Conservation (phyloP, 2,888 invertebrate species). For the Caenorhabditis wallacei region DNA sequence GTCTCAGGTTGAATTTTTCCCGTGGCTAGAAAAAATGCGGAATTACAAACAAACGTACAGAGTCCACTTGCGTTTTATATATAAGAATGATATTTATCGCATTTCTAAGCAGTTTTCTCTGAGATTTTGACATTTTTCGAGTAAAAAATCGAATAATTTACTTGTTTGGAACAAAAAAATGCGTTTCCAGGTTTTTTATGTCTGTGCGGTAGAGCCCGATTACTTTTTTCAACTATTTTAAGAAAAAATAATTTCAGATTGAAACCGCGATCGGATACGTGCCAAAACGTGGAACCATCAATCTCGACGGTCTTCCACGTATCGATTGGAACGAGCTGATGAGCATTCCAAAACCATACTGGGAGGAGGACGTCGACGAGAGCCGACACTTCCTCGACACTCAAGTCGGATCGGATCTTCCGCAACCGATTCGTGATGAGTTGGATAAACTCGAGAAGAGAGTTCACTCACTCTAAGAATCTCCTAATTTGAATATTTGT, state of each 20-base stretch:
- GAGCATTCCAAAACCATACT: conserved; percentile 92
- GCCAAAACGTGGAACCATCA: conserved; percentile 86
- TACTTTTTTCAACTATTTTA: too few relatives aligned
- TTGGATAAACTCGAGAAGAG: conserved; percentile 82
- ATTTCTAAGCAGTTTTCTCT: too few relatives aligned
- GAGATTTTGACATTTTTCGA: too few relatives aligned
- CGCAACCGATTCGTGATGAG: conserved; percentile 79
- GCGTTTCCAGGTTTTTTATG: too few relatives aligned
- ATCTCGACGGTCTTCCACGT: conserved; percentile 88
- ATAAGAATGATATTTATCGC: too few relatives aligned
- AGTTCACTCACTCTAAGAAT: conserved; percentile 76
- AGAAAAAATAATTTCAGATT: conserved; percentile 42
- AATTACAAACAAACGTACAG: too few relatives aligned
- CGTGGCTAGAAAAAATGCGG: too few relatives aligned
- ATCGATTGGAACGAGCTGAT: conserved; percentile 91
- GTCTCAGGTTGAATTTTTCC: too few relatives aligned
- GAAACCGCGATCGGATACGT: conserved; percentile 87
- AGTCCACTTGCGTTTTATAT: too few relatives aligned
- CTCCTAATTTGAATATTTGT: conserved; percentile 1
- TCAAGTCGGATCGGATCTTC: conserved; percentile 86
- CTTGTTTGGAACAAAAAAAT: too few relatives aligned
- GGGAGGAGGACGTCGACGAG: conserved; percentile 90
- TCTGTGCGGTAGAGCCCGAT: too few relatives aligned
- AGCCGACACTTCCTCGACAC: conserved; percentile 93
- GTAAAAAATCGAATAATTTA: too few relatives aligned